Evolutionary conservation across 2,797 vertebrate genomes (phyloP).

Genomic region (Enteromius trimaculatus): DNA sequence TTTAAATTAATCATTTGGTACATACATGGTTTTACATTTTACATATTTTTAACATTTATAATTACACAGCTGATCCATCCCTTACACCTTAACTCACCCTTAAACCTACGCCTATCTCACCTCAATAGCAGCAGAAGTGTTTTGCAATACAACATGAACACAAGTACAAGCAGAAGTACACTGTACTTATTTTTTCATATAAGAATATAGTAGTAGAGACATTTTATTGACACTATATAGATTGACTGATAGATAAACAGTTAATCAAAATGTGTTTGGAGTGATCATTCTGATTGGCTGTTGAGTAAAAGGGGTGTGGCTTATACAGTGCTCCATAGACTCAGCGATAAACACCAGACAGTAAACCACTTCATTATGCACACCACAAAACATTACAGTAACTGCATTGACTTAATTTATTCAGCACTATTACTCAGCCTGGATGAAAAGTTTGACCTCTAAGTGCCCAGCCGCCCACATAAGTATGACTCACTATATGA

Average conservation of each 20-base stretch:
- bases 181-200: too few relatives aligned
- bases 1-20: too few relatives aligned
- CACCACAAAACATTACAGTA: constrained; percentile 5
- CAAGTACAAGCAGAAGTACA: too few relatives aligned
- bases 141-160: too few relatives aligned
- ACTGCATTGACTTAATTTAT: background rate
- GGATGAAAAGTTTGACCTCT: too few relatives aligned
- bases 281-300: background rate
- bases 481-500: constrained; percentile 13
- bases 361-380: constrained; percentile 15
- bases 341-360: background rate
- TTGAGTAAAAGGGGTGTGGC: background rate
- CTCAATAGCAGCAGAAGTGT: too few relatives aligned
- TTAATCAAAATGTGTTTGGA: background rate
- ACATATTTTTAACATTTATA: too few relatives aligned
- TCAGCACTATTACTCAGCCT: background rate
- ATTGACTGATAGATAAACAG: background rate
- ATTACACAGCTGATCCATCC: too few relatives aligned
- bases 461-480: background rate
- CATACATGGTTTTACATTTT: too few relatives aligned
- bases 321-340: background rate
- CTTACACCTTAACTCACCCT: too few relatives aligned
- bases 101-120: too few relatives aligned
- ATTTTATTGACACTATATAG: background rate
- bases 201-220: background rate